phyloP scores from a whole-genome alignment of 2,113 vertebrate genomes.

The Ranitomeya imitator region DNA sequence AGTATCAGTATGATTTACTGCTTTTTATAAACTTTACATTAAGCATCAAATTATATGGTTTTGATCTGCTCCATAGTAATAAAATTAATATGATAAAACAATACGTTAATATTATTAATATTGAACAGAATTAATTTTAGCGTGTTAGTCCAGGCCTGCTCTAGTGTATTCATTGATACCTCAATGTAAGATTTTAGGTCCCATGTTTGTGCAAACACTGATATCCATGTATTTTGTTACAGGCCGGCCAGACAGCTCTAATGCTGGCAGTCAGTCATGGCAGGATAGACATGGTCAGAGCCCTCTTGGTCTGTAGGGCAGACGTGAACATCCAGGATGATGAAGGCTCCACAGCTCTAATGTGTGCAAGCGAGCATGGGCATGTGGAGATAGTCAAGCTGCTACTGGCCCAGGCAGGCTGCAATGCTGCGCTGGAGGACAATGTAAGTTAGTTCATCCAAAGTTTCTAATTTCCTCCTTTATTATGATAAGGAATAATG shows the following conservation, averaged over 20 bases:
- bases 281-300: conserved; percentile 95
- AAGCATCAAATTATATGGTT: too few species aligned
- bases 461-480: background rate
- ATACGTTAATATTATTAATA: too few species aligned
- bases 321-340: conserved; percentile 96
- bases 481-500: background rate
- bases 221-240: background rate
- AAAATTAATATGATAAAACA: too few species aligned
- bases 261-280: conserved; percentile 98
- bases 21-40: too few species aligned
- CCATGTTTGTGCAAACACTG: background rate
- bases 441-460: conserved; percentile 77
- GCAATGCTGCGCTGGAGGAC: conserved; percentile 89
- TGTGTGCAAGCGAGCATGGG: conserved; percentile 96
- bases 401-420: conserved; percentile 87
- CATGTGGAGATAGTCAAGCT: conserved; percentile 96
- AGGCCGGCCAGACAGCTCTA: conserved; percentile 96
- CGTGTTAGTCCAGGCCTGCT: background rate
- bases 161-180: background rate
- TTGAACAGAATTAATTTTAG: too few species aligned
- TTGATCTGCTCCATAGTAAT: too few species aligned
- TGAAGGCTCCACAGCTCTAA: conserved; percentile 94
- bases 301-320: conserved; percentile 85
- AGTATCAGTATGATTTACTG: too few species aligned
- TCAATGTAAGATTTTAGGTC: background rate